Base-by-base conservation (phyloP, 2,888 invertebrate genomes). In the Machimus atricapillus region DNA sequence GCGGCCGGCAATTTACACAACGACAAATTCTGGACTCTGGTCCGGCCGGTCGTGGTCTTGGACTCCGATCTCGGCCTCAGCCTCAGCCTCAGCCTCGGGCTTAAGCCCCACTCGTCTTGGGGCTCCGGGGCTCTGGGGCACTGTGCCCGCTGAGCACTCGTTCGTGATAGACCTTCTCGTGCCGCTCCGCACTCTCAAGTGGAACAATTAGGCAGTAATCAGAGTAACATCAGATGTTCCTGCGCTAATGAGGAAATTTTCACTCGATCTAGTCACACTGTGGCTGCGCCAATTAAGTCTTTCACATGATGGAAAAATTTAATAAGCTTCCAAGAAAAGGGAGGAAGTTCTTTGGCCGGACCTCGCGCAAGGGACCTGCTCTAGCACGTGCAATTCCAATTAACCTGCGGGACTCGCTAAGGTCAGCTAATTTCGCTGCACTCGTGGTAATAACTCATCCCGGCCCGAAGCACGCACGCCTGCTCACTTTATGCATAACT, bases 221-320 rank as follows among this genome's bases (percentile, higher is more conserved):
- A 74, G 85, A 43, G 43, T 74, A 73, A 74, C 43, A 43, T 23
- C 9, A 43, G 46, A 74, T 46, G 74, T 37, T 85, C 37, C 37
- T 43, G 14, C 43, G 31, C 85, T 85, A 85, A 85, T 85, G 85
- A 85, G 85, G 85, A 85, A 85, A 74, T 85, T 85, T 74, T 74
- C 74, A 85, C 85, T 85, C 16, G 37, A 82, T 27, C 58, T 23
- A 74, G 40, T 16, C 37, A 43, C 34, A 23, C 43, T 74, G 74
- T 74, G 19, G 23, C 73, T 74, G 46, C 58, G 4, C 74, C 82
- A 85, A 85, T 85, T 85, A 85, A 74, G 27, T 74, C 27, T 31
- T 37, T 40, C 85, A 85, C 37, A 46, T 43, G 46, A 37, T 66
- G 74, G 85, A 85, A 85, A 73, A 85, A 23, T 74, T 74, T 73